Evolutionary conservation across 2,888 invertebrate genomes (phyloP), one percentile per base, ranked within the genome.

Genomic region (Eupithecia dodoneata): DNA sequence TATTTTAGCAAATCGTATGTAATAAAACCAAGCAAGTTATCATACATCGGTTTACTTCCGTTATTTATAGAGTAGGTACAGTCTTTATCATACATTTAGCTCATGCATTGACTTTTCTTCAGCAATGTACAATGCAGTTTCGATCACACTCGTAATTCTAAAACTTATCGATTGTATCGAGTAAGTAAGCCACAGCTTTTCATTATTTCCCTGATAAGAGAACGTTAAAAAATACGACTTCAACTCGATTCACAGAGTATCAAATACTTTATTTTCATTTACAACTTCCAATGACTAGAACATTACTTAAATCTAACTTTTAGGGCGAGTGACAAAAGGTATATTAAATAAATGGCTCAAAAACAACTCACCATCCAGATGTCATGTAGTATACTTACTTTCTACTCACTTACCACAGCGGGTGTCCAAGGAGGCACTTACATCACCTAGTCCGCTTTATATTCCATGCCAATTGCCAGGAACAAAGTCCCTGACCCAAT

Each of bases 371-470:
- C 88, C 89, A 85, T 85, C 81, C 84, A 85, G 85, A 82, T 84
- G 85, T 85, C 87, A 83, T 72, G 83, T 77, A 78, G 79, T 12
- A 84, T 83, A 88, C 88, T 88, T 89, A 91, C 91, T 90, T 88
- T 89, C 89, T 91, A 90, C 88, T 89, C 91, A 90, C 89, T 89
- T 85, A 89, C 85, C 85, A 85, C 83, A 81, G 30, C 30, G 80
- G 84, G 85, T 85, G 83, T 87, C 83, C 83, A 84, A 83, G 82
- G 83, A 84, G 85, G 88, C 78, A 78, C 78, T 71, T 72, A 55
- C 71, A 78, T 79, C 87, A 87, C 86, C 83, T 87, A 85, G 84
- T 86, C 13, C 45, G 84, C 86, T 79, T 85, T 13, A 82, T 75
- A 83, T 13, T 30, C 30, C 30, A 30, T 0, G 30, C 30, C 30